phyloP scores from a whole-genome alignment of 2,888 invertebrate genomes.

The Spodoptera picta region DNA sequence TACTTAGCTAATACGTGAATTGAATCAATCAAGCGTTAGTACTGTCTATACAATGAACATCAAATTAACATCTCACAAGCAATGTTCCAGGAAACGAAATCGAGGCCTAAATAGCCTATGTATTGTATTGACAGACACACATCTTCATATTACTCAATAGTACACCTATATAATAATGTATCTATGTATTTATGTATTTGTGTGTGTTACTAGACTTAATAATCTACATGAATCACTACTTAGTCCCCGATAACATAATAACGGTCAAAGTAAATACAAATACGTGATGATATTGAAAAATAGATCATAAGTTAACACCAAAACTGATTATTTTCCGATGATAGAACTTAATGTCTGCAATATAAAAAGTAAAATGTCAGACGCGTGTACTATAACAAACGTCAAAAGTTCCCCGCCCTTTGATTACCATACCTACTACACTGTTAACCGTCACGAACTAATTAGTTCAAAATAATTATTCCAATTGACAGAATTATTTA shows the following conservation, averaged over 20 bases:
- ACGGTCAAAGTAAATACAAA: too few species aligned
- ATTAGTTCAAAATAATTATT: slow-evolving; percentile 23
- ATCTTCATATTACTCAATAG: background rate
- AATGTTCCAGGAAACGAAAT: slow-evolving; percentile 15
- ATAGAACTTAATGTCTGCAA: too few species aligned
- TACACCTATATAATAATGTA: background rate
- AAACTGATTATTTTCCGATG: too few species aligned
- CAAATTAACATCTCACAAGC: slow-evolving; percentile 12
- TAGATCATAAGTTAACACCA: too few species aligned
- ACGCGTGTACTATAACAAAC: too few species aligned
- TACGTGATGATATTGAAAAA: too few species aligned
- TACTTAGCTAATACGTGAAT: too few species aligned
- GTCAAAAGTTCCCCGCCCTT: background rate
- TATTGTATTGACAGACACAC: background rate
- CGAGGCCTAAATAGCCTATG: background rate
- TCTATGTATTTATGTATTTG: too few species aligned
- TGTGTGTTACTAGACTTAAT: too few species aligned
- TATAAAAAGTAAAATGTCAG: too few species aligned
- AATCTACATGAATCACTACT: too few species aligned
- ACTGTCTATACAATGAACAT: background rate
- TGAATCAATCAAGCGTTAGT: background rate
- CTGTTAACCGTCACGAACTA: slow-evolving; percentile 16
- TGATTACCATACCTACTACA: slow-evolving; percentile 7
- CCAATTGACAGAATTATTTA: slow-evolving; percentile 29
- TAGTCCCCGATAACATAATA: too few species aligned